Evolutionary conservation across 2,888 invertebrate genomes (phyloP).

Genomic region (Cheilosia urbana): DNA sequence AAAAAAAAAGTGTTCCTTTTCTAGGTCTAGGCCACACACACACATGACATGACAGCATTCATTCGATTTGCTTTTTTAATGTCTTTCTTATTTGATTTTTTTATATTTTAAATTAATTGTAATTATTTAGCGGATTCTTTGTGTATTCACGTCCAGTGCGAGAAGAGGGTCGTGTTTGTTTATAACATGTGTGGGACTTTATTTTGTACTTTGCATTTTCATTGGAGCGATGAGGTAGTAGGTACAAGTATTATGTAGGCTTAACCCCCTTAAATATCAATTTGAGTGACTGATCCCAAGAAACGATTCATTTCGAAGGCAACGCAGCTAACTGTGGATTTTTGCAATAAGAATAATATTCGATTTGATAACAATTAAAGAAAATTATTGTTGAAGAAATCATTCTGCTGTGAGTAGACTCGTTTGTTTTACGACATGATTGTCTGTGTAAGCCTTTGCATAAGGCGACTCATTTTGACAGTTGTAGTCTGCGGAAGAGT

Average conservation of each 20-base stretch:
- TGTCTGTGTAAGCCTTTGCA: too few relatives aligned
- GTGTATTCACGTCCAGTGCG: conserved; percentile 33
- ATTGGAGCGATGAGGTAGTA: neutral
- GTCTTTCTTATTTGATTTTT: conserved; percentile 24
- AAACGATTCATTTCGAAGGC: conserved; percentile 29
- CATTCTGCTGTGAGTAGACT: too few relatives aligned
- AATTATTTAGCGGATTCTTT: conserved; percentile 72
- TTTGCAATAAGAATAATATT: neutral
- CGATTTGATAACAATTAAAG: too few relatives aligned
- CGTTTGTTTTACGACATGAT: too few relatives aligned
- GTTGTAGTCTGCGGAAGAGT: too few relatives aligned
- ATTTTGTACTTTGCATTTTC: conserved; percentile 19
- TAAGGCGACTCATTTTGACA: too few relatives aligned
- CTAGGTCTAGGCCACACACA: conserved; percentile 75
- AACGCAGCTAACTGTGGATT: neutral
- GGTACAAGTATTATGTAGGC: conserved; percentile 3
- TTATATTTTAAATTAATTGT: conserved; percentile 65
- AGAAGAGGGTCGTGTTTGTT: conserved; percentile 56
- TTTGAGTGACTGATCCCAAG: conserved; percentile 44
- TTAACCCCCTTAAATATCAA: conserved; percentile 54
- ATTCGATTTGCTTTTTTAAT: conserved; percentile 52
- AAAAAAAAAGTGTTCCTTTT: conserved; percentile 73
- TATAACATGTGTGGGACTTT: conserved; percentile 24
- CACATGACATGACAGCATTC: conserved; percentile 50
- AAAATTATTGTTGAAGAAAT: too few relatives aligned